Conservation (phyloP, 2,888 invertebrate genomes). For the Sarcophaga carnaria region DNA sequence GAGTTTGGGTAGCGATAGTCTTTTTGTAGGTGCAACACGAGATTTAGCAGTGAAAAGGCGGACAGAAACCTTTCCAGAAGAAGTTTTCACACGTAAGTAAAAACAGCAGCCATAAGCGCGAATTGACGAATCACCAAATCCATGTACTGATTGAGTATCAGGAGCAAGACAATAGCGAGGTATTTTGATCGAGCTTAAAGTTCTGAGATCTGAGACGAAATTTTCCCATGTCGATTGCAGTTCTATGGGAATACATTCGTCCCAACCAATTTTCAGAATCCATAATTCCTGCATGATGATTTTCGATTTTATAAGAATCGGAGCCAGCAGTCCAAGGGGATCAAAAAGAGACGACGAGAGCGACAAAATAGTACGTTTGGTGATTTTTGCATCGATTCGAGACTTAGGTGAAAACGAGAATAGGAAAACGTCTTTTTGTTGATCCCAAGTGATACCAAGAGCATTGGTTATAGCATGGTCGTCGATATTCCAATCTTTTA, state of each 20-base stretch:
- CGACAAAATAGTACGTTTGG: conserved; percentile 1
- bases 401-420: conserved; percentile 37
- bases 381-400: background rate
- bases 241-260: conserved; percentile 46
- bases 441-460: conserved; percentile 43
- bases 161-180: conserved; percentile 35
- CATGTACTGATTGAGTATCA: conserved; percentile 34
- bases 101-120: conserved; percentile 55
- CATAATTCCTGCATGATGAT: conserved; percentile 50
- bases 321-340: conserved; percentile 49
- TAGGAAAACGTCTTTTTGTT: conserved; percentile 41
- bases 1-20: too few relatives aligned
- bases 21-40: too few relatives aligned
- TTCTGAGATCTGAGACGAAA: conserved; percentile 26
- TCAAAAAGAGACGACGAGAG: conserved; percentile 53
- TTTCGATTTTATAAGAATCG: conserved; percentile 37
- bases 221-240: background rate
- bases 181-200: conserved; percentile 18
- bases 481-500: conserved; percentile 14
- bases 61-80: background rate
- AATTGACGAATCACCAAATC: conserved; percentile 50
- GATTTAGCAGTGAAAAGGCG: conserved; percentile 29
- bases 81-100: conserved; percentile 24
- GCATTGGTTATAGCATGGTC: conserved; percentile 8
- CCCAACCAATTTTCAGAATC: conserved; percentile 44